Evolutionary conservation across 2,888 invertebrate species (phyloP).

Genomic region (Acanthopleura granulata): DNA sequence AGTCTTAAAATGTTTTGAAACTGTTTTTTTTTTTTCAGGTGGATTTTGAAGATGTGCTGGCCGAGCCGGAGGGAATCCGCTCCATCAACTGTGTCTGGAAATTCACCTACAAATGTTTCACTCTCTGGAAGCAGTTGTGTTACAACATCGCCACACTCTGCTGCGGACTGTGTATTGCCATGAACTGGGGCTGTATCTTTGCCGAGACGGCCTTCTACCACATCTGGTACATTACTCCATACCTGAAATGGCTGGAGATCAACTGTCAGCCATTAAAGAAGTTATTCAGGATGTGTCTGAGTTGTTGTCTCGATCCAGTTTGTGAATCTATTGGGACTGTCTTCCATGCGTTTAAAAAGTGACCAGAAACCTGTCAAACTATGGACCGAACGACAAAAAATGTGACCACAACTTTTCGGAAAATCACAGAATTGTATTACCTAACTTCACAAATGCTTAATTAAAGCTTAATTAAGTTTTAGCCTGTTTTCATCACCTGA

Average conservation of each 20-base stretch:
- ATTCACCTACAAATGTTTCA: slow-evolving; percentile 77
- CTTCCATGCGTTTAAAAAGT: slow-evolving; percentile 40
- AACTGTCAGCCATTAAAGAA: slow-evolving; percentile 63
- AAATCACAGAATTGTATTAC: no score
- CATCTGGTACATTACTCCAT: slow-evolving; percentile 48
- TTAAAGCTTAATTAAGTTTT: no score
- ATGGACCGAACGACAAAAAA: neutral
- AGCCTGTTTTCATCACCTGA: no score
- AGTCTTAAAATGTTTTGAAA: slow-evolving; percentile 22
- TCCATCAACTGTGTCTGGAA: slow-evolving; percentile 79
- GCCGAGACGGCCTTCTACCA: slow-evolving; percentile 74
- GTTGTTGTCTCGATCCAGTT: slow-evolving; percentile 39
- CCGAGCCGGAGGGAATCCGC: slow-evolving; percentile 26
- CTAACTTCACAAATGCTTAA: no score
- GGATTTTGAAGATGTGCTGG: slow-evolving; percentile 38
- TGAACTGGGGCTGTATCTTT: slow-evolving; percentile 71
- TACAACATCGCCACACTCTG: slow-evolving; percentile 78
- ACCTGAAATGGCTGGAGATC: slow-evolving; percentile 67
- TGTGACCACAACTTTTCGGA: neutral
- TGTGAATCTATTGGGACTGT: slow-evolving; percentile 39
- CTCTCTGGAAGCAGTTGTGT: slow-evolving; percentile 77
- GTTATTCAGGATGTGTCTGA: slow-evolving; percentile 24
- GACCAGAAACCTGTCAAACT: neutral
- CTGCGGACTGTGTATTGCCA: slow-evolving; percentile 77
- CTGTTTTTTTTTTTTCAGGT: no score